Evolutionary conservation across 2,113 vertebrate genomes (phyloP).

Genomic region (Irena cyanogastra): DNA sequence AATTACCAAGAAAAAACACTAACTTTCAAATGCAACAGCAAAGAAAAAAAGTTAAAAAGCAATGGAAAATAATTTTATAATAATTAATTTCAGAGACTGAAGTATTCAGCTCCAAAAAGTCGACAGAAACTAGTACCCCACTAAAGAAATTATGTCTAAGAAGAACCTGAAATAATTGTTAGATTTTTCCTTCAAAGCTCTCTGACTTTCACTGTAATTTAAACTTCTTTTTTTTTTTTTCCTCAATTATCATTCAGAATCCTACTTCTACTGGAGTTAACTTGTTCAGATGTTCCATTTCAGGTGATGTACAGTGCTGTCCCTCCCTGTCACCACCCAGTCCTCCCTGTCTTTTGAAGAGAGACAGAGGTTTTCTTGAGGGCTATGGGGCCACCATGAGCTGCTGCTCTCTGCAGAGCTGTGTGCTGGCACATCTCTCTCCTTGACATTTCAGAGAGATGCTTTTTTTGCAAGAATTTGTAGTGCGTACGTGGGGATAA

Average conservation of each 20-base stretch:
- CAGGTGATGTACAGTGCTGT: neutral
- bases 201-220: neutral
- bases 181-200: neutral
- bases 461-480: neutral
- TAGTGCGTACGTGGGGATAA: neutral
- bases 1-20: neutral
- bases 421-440: neutral
- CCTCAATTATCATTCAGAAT: neutral
- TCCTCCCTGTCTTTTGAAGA: neutral
- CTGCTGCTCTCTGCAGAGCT: neutral
- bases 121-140: neutral
- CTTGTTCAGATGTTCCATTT: neutral
- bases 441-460: neutral
- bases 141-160: neutral
- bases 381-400: neutral
- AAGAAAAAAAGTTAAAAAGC: neutral
- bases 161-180: neutral
- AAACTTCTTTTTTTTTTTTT: neutral
- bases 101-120: neutral
- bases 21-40: neutral
- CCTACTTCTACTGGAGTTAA: neutral
- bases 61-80: neutral
- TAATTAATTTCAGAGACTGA: neutral
- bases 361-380: neutral
- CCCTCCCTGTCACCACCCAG: neutral